A percentile compares a stretch with the other conserved stretches of the same genome.
Conservation (phyloP, 2,888 invertebrate genomes). For the Alentia gelatinosa region DNA sequence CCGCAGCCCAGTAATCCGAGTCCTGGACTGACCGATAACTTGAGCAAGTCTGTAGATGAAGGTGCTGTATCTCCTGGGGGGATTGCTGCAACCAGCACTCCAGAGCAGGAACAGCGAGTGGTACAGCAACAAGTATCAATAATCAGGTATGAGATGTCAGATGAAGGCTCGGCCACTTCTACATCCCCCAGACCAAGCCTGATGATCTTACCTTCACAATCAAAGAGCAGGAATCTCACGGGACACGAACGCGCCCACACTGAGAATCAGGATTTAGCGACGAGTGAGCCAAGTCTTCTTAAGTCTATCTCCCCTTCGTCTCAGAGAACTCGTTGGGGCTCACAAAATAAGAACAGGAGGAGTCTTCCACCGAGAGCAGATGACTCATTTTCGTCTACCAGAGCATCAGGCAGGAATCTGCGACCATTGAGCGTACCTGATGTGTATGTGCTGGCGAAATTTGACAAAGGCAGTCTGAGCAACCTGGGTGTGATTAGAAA, state of each 20-base stretch:
- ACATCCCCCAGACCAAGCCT: neutral
- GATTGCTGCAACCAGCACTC: conserved; percentile 13
- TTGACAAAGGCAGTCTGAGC: conserved; percentile 33
- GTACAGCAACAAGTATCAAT: neutral
- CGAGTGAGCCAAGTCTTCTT: neutral
- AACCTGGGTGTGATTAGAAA: conserved; percentile 5
- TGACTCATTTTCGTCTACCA: neutral
- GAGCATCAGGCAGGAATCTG: neutral
- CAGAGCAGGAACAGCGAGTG: neutral
- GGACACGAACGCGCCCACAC: neutral
- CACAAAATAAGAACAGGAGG: neutral
- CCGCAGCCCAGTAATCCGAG: neutral
- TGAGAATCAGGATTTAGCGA: neutral
- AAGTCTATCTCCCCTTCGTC: neutral
- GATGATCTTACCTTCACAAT: neutral
- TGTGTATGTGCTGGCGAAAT: conserved; percentile 10
- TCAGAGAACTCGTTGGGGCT: neutral
- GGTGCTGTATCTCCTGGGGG: neutral
- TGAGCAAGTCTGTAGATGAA: neutral
- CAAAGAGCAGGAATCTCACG: neutral
- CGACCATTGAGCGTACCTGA: neutral
- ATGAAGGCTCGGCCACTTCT: neutral
- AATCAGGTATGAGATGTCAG: neutral
- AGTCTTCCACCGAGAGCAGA: neutral
- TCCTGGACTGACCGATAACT: neutral